Evolutionary conservation across 2,113 vertebrate genomes (phyloP), one percentile per base, ranked within the genome.

Genomic region (Melanotaenia duboulayi): DNA sequence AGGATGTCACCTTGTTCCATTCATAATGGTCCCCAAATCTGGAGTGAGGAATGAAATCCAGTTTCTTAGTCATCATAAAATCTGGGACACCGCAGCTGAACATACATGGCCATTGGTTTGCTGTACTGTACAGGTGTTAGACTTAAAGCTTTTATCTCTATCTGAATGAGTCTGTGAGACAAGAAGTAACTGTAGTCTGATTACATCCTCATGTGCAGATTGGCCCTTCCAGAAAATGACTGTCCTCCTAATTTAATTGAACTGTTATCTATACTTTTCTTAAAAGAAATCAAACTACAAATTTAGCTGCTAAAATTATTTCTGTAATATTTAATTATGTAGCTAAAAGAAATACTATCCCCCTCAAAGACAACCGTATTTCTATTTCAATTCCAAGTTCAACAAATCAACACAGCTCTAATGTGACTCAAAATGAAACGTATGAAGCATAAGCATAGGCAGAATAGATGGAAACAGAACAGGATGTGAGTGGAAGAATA

Each of bases 1-100:
- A 99, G 23, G 97, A 99, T 0, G 98, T 99, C 81, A 99, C 97
- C 81, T 99, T 99, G 91, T 97, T 99, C 98, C 98, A 99, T 44
- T 96, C 95, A 78, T 97, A 99, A 89, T 99, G 96, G 71, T 99
- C 97, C 52, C 95, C 95, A 71, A 92, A 96, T 71, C 94, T 95
- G 54, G 20, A 35, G 22, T 11, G 13, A 48, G 1, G 46, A 63
- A 48, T 28, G 5, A 25, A n/a, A 32, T 22, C 10, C 24, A 52
- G 19, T 11, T 49, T 54, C 37, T 48, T 19, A 46, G 17, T 11
- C 23, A 4, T 56, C 10, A 7, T 22, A 35, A 11, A 10, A 17
- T 44, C 0, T 56, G 25, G 32, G 22, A 49, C 9, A 50, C 22
- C 28, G 56, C 56, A 58, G 56, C n/a, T 12, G 11, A 55, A 24